phyloP scores from a whole-genome alignment of 2,113 vertebrate species.

The Lanius collurio region DNA sequence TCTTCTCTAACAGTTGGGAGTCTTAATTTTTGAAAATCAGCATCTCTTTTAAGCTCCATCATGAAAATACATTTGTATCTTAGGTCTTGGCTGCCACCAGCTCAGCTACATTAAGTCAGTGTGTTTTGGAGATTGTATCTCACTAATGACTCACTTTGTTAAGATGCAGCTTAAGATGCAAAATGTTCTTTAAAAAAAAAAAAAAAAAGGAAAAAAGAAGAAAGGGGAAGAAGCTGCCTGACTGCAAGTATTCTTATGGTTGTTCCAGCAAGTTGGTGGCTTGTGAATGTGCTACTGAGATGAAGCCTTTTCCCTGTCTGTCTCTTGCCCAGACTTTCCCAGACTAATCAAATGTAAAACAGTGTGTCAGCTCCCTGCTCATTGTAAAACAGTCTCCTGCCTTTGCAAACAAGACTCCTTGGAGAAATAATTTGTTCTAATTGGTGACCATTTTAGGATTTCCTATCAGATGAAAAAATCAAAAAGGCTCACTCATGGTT shows the following conservation, averaged over 20 bases:
- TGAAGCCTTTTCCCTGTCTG: neutral
- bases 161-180: neutral
- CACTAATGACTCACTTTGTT: neutral
- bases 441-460: neutral
- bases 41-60: neutral
- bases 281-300: neutral
- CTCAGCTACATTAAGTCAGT: neutral
- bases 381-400: neutral
- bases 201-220: neutral
- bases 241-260: neutral
- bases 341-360: neutral
- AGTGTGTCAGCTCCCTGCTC: neutral
- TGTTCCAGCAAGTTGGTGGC: rapidly evolving
- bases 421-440: constrained; percentile 5
- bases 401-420: neutral
- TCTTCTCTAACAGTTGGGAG: neutral
- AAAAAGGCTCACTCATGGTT: neutral
- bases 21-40: neutral
- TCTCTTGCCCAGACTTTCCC: neutral
- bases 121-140: neutral
- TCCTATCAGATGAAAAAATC: neutral
- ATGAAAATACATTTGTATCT: neutral
- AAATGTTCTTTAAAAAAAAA: neutral
- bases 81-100: neutral
- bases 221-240: neutral